phyloP scores from a whole-genome alignment of 1,140 invertebrate genomes.

The Drosophila parabipectinata region DNA sequence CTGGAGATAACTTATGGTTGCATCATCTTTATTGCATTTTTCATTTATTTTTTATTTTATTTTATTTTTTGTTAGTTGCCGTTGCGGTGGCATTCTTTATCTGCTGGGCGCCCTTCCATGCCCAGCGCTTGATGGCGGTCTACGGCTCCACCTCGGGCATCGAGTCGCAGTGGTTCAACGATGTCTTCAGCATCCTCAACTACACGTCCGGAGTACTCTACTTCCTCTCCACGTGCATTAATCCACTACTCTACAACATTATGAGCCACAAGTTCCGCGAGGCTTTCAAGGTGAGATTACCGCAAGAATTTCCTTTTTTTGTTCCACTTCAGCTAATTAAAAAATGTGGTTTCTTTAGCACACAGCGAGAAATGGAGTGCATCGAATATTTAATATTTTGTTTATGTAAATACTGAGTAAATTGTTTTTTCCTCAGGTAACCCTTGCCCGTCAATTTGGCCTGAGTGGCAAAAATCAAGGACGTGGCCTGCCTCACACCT shows the following conservation, averaged over 20 bases:
- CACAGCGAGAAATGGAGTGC: not conserved
- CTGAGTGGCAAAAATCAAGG: constrained; percentile 55
- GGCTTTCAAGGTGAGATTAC: constrained; percentile 89
- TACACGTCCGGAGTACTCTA: constrained; percentile 90
- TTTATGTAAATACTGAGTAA: not conserved
- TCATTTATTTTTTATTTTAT: not conserved
- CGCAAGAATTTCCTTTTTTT: not conserved
- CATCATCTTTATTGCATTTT: constrained; percentile 6
- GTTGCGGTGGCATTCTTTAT: constrained; percentile 97
- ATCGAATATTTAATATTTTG: not conserved
- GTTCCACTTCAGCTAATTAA: not conserved
- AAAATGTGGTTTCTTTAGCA: not conserved
- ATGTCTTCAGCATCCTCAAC: constrained; percentile 87
- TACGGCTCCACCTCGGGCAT: constrained; percentile 85
- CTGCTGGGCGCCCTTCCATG: constrained; percentile 97
- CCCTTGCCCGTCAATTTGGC: constrained; percentile 67
- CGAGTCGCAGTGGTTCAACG: constrained; percentile 81
- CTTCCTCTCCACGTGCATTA: constrained; percentile 90
- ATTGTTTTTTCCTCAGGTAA: constrained; percentile 45
- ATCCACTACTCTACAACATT: constrained; percentile 93
- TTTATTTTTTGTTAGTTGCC: constrained; percentile 88
- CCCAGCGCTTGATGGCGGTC: constrained; percentile 91
- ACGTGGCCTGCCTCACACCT: constrained; percentile 62
- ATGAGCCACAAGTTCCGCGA: constrained; percentile 95
- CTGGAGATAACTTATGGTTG: constrained; percentile 5